Percentiles rank a stretch among this genome's conserved stretches.
Conservation (phyloP, 2,888 invertebrate species). For the Tinea trinotella region DNA sequence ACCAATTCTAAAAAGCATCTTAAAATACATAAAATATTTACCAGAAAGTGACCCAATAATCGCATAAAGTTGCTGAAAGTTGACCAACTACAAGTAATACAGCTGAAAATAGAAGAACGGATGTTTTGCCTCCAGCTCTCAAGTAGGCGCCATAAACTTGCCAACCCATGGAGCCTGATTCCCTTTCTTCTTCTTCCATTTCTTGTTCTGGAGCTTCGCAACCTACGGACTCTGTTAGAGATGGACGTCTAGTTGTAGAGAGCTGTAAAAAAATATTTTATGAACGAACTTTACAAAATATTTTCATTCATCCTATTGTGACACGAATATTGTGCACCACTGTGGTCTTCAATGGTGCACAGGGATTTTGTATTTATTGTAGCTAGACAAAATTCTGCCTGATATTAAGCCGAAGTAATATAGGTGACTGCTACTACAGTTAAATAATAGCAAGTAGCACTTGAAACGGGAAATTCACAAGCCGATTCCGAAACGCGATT, state of each 20-base stretch:
- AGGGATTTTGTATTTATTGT: too few species aligned
- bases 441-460: too few species aligned
- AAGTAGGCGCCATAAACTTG: slow-evolving; percentile 76
- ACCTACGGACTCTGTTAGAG: slow-evolving; percentile 57
- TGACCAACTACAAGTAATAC: slow-evolving; percentile 76
- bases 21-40: too few species aligned
- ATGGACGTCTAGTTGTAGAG: slow-evolving; percentile 58
- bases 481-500: too few species aligned
- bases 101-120: slow-evolving; percentile 63
- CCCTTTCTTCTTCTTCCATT: slow-evolving; percentile 74
- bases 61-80: slow-evolving; percentile 77
- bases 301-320: not conserved
- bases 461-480: too few species aligned
- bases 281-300: too few species aligned
- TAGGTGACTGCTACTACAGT: too few species aligned
- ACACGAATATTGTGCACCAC: not conserved
- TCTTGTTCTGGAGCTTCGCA: slow-evolving; percentile 63
- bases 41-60: slow-evolving; percentile 86
- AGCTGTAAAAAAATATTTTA: slow-evolving; percentile 39
- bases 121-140: slow-evolving; percentile 69
- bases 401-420: too few species aligned
- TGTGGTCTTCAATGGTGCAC: too few species aligned
- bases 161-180: slow-evolving; percentile 77
- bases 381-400: too few species aligned
- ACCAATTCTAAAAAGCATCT: too few species aligned